Percentiles rank a stretch among this genome's conserved stretches.
These are phyloP conservation scores for Dermochelys coriacea DNA, from an alignment of 2,797 vertebrate species.

Conservation along the genomic window DNA sequence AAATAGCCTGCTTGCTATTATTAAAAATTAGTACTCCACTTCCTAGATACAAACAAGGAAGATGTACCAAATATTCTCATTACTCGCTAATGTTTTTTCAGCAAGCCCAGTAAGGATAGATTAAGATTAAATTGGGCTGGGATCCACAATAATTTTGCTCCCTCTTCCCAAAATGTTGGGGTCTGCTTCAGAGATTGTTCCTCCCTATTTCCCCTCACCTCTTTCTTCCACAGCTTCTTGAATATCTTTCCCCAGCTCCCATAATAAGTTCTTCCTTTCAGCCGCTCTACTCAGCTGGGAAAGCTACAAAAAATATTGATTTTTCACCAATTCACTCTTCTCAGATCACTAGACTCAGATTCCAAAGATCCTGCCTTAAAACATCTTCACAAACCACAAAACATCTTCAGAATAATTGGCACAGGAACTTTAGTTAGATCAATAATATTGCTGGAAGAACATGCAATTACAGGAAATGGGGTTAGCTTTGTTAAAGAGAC, in stretches of 20 bases:
- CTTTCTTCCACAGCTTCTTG: not conserved
- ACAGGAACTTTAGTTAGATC: not conserved
- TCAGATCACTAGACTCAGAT: not conserved
- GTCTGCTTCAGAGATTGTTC: not conserved
- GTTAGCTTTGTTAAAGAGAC: too few species aligned
- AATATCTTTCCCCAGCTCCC: not conserved
- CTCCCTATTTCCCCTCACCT: not conserved
- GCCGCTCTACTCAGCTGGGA: not conserved
- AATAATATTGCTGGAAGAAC: not conserved
- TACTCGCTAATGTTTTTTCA: not conserved
- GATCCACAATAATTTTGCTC: not conserved
- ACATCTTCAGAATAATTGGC: too few species aligned
- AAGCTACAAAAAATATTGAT: not conserved
- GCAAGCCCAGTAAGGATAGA: not conserved
- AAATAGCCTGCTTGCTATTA: not conserved
- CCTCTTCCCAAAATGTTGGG: not conserved
- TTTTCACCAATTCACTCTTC: not conserved
- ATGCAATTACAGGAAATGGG: not conserved
- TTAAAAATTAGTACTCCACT: not conserved
- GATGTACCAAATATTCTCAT: not conserved
- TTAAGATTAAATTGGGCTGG: too few species aligned
- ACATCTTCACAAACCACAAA: not conserved
- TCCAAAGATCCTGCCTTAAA: not conserved
- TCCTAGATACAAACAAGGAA: not conserved
- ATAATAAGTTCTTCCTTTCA: not conserved